These are phyloP conservation scores for Andrena flavipes DNA, from an alignment of 2,888 invertebrate species.

Conservation along the genomic window DNA sequence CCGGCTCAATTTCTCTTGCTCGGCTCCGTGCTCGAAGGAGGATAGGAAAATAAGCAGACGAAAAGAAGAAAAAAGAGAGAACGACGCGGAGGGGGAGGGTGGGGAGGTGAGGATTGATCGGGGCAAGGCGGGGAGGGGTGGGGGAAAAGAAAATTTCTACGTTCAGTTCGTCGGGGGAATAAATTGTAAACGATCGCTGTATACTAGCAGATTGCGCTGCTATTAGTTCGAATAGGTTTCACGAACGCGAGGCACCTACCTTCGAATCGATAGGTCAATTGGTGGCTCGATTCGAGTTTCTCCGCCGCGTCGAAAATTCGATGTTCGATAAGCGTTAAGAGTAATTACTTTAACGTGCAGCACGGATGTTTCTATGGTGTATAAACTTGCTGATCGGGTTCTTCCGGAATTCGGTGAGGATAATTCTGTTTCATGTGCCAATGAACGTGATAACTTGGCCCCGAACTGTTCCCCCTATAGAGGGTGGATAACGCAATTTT, in stretches of 20 bases:
- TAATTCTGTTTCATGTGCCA: conserved; percentile 35
- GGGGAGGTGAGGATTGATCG: conserved; percentile 25
- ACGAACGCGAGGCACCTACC: conserved; percentile 32
- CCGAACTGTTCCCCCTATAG: conserved; percentile 21
- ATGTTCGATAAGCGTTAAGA: conserved; percentile 27
- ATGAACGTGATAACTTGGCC: conserved; percentile 28
- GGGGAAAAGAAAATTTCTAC: conserved; percentile 44
- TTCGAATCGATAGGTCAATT: conserved; percentile 75
- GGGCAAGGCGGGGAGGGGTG: conserved; percentile 5
- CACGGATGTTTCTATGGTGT: neutral
- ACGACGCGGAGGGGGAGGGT: neutral
- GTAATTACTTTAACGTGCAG: conserved; percentile 29
- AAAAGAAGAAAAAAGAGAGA: neutral
- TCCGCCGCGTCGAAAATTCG: conserved; percentile 62
- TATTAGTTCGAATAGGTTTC: conserved; percentile 32
- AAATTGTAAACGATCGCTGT: conserved; percentile 47
- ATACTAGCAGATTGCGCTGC: conserved; percentile 28
- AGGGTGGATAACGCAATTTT: conserved; percentile 8
- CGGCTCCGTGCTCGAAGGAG: conserved; percentile 40
- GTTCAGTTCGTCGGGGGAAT: conserved; percentile 18
- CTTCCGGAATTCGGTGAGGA: conserved; percentile 34
- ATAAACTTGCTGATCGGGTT: conserved; percentile 36
- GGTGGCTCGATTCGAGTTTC: conserved; percentile 71
- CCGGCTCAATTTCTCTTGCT: conserved; percentile 73
- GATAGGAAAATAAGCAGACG: conserved; percentile 40